Base-by-base conservation (phyloP, 2,888 invertebrate genomes). In the Lathronympha strigana region DNA sequence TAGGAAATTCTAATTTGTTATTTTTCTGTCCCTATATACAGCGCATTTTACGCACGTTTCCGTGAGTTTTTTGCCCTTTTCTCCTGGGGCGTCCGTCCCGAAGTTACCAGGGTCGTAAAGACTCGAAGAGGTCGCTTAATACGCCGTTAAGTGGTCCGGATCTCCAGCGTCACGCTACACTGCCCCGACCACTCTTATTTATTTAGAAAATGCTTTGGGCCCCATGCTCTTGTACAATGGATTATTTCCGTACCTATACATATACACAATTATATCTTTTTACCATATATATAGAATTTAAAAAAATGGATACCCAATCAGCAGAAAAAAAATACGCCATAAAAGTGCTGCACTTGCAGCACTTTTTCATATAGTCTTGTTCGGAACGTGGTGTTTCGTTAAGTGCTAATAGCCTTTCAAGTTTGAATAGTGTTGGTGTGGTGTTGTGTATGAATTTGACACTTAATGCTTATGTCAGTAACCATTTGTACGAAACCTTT, bases 61-160 rank as follows among this genome's bases (percentile, higher is more conserved):
- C 19, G 33, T 17, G 15, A 17, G 54, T 47, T 55, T 63, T 60
- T 47, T 47, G 13, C 47, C 38, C 4, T 49, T 70, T 72, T 74
- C 76, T 77, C 76, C 66, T 73, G 75, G 79, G 80, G 76, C 75
- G 75, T 72, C 69, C 67, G 72, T 68, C 66, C 72, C 69, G 74
- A 74, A 76, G 78, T 83, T 82, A 85, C 80, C 71, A 73, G 80
- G 78, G 55, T 78, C 80, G 81, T 84, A 83, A 83, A 82, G 76
- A 72, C 76, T 74, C 72, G 75, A 78, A 72, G 77, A 82, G 80
- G 82, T 81, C 81, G 77, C 75, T 79, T 83, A 82, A 83, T 81
- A 77, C 79, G 73, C 74, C 76, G 81, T 79, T 84, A 83, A 83
- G 79, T 79, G 81, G 77, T 68, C 73, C 75, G 77, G 77, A 74